Conservation (phyloP, 2,888 invertebrate genomes). For the Altica lythri region DNA sequence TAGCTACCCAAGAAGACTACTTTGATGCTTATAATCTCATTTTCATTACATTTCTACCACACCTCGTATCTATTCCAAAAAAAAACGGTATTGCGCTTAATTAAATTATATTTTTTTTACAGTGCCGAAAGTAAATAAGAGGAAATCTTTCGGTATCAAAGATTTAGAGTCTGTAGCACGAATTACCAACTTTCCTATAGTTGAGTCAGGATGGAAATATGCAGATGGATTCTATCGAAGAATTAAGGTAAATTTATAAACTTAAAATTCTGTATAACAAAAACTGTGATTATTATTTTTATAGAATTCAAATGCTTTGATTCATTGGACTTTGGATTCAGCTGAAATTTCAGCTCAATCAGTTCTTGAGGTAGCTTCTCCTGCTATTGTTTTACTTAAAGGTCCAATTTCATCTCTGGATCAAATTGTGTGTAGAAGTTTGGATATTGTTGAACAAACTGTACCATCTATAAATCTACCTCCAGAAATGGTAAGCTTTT, state of each 20-base stretch:
- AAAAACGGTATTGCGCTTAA: too few species aligned
- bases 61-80: neutral
- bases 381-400: conserved; percentile 74
- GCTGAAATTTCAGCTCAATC: conserved; percentile 76
- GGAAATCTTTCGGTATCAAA: conserved; percentile 37
- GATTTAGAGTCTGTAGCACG: conserved; percentile 75
- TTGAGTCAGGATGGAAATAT: conserved; percentile 76
- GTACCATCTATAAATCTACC: conserved; percentile 83
- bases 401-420: conserved; percentile 75
- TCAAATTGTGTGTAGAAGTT: conserved; percentile 77
- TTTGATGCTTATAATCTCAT: neutral
- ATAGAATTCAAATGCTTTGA: conserved; percentile 71
- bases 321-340: conserved; percentile 76
- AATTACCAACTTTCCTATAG: conserved; percentile 78
- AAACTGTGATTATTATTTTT: conserved; percentile 26
- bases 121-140: conserved; percentile 41
- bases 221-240: conserved; percentile 75
- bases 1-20: too few species aligned
- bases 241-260: conserved; percentile 67
- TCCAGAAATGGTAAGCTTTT: conserved; percentile 81
- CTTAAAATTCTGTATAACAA: neutral
- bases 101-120: conserved; percentile 25
- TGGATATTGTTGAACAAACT: conserved; percentile 82
- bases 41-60: neutral
- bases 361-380: conserved; percentile 74